These are phyloP conservation scores for Darevskia nairensis DNA, from an alignment of 2,797 vertebrate genomes.

Conservation along the genomic window DNA sequence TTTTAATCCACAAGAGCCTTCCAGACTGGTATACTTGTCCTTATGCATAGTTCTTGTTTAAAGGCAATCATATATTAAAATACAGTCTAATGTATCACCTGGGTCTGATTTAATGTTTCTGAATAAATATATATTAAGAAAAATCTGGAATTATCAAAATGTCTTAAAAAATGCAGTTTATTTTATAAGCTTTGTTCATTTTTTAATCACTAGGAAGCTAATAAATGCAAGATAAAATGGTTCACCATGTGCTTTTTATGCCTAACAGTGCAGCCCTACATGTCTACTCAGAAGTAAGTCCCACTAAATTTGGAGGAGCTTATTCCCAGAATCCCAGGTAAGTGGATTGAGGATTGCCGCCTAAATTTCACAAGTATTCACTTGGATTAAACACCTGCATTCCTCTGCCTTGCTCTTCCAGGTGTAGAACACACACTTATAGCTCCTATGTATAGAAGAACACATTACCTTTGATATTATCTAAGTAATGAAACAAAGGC, in stretches of 20 bases:
- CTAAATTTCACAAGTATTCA: neutral
- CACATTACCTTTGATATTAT: slow-evolving; percentile 13
- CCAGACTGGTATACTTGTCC: neutral
- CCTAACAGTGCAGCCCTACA: neutral
- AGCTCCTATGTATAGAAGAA: neutral
- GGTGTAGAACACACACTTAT: neutral
- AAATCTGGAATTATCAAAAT: neutral
- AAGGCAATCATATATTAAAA: slow-evolving; percentile 6
- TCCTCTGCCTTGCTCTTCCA: too few species aligned
- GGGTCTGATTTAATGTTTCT: neutral
- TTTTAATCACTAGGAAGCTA: neutral
- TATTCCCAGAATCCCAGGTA: too few species aligned
- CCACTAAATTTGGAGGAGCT: too few species aligned
- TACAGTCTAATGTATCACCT: neutral
- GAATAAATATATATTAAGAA: neutral
- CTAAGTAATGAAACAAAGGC: neutral
- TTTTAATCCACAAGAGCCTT: neutral
- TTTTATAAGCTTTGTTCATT: neutral
- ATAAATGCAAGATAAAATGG: neutral
- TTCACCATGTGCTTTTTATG: neutral
- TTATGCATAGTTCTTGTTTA: neutral
- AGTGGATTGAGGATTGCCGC: neutral
- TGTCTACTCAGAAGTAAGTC: too few species aligned
- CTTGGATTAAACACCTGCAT: neutral
- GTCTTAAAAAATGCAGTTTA: neutral